Base-by-base conservation (phyloP, 2,888 invertebrate species). In the Microctonus hyperodae region DNA sequence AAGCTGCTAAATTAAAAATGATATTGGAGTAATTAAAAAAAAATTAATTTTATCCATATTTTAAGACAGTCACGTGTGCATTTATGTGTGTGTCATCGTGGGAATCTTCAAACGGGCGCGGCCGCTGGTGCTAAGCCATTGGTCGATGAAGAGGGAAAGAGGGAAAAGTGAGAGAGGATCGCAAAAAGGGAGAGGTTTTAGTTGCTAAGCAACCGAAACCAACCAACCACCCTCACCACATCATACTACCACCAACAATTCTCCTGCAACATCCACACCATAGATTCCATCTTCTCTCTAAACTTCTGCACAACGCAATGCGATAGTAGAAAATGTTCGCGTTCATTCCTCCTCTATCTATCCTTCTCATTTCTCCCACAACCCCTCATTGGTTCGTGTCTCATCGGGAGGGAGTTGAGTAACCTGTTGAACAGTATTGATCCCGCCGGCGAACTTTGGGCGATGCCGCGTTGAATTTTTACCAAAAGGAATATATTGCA, bases 361-460 rank as follows among this genome's bases (percentile, higher is more conserved):
- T 56, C 61, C 25, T 13, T 28, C 60, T 20, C 33, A 16, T 25
- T 11, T 48, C 13, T 31, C 33, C 3, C n/a, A 64, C 31, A 37
- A 37, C n/a, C n/a, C 37, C 37, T n/a, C n/a, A 37, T 37, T n/a
- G n/a, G 37, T n/a, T n/a, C 37, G n/a, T 13, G n/a, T 37, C 13
- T 37, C n/a, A 37, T 37, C 13, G 67, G 62, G 68, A 63, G 65
- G 74, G 72, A 75, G 13, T 37, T n/a, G 37, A n/a, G 74, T 80
- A 80, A 81, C 81, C 81, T 80, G 79, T 81, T 81, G 81, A 81
- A 78, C 73, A 74, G 81, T 81, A 81, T 81, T 81, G 81, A 81
- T 81, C 79, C 73, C 72, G 73, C 51, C 31, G 62, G 56, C 22
- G 62, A 70, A 70, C 70, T 73, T 72, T 71, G 70, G 68, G 67